Conservation (phyloP, 2,797 vertebrate genomes). For the Bufotes viridis region DNA sequence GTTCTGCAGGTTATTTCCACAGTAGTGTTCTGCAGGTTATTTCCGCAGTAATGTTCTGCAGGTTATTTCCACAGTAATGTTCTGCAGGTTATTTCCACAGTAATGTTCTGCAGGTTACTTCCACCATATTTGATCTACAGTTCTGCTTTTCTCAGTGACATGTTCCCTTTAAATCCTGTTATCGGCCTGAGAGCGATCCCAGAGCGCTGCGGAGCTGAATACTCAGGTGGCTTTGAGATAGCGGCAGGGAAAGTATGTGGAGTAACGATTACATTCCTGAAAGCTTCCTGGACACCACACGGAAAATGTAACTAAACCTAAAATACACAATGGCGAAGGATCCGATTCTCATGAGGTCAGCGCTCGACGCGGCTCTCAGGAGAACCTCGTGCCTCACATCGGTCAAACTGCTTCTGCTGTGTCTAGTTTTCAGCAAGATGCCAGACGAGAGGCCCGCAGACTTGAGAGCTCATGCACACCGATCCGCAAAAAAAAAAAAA, state of each 20-base stretch:
- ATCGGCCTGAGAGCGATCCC: neutral
- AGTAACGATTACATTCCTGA: neutral
- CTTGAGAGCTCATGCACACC: no score
- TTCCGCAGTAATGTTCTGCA: no score
- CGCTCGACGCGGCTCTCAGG: neutral
- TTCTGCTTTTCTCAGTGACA: neutral
- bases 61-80: no score
- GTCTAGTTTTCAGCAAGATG: neutral
- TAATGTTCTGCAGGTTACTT: no score
- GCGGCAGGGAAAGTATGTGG: neutral
- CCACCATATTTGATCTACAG: no score
- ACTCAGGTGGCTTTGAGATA: neutral
- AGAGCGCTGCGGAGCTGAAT: neutral
- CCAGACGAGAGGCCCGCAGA: neutral
- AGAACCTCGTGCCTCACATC: neutral
- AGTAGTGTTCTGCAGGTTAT: no score
- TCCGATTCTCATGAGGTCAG: neutral
- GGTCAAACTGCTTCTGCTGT: neutral
- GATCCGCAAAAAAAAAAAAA: no score
- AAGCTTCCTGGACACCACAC: neutral
- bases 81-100: no score
- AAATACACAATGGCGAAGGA: neutral
- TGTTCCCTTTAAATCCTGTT: neutral
- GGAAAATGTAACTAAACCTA: conserved; percentile 32
- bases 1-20: no score